Evolutionary conservation across 2,113 vertebrate genomes (phyloP).

Genomic region (Eupsittula cactorum): DNA sequence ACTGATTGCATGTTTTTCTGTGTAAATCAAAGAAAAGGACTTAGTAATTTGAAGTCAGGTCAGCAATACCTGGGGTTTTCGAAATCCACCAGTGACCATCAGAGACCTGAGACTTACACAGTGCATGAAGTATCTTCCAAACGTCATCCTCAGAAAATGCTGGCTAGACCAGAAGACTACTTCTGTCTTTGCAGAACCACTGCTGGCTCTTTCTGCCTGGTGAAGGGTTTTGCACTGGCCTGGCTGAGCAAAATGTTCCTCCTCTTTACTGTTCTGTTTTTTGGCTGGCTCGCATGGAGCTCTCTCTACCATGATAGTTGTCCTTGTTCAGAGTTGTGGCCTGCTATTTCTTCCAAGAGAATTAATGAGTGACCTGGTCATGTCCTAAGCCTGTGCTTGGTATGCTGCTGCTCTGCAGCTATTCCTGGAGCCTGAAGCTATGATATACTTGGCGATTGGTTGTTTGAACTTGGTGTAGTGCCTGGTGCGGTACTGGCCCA

Average conservation of each 20-base stretch:
- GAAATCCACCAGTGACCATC: background rate
- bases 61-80: background rate
- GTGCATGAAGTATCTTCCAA: background rate
- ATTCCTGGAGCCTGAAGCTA: background rate
- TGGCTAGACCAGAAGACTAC: background rate
- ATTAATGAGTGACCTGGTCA: background rate
- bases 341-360: background rate
- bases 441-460: background rate
- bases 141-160: background rate
- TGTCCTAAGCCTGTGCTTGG: background rate
- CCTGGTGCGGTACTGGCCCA: background rate
- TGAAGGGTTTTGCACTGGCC: background rate
- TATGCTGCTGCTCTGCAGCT: background rate
- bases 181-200: background rate
- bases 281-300: background rate
- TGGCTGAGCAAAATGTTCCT: background rate
- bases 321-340: background rate
- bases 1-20: background rate
- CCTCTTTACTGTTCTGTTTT: background rate
- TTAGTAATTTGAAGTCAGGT: background rate
- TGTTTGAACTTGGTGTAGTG: background rate
- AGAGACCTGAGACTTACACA: background rate
- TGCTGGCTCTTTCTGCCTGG: rapidly evolving
- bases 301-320: background rate
- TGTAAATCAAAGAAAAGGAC: background rate